phyloP scores from a whole-genome alignment of 2,797 vertebrate genomes.

The Xenentodon cancila region DNA sequence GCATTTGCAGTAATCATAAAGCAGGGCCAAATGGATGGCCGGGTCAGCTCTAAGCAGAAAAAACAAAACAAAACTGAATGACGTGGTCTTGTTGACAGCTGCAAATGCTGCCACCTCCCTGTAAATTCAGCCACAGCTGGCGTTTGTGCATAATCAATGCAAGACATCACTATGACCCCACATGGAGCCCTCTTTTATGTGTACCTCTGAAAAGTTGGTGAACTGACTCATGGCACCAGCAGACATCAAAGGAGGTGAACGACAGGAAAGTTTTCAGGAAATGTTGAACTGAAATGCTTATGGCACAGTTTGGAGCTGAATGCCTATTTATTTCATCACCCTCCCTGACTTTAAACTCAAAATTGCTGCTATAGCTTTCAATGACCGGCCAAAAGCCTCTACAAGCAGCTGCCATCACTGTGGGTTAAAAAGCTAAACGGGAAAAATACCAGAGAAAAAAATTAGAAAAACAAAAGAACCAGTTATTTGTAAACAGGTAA shows the following conservation, averaged over 20 bases:
- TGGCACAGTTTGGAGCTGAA: conserved; percentile 62
- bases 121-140: conserved; percentile 76
- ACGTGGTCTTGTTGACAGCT: conserved; percentile 80
- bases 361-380: conserved; percentile 31
- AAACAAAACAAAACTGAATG: conserved; percentile 24
- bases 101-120: conserved; percentile 73
- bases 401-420: neutral
- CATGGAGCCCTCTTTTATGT: conserved; percentile 59
- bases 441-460: too few relatives aligned
- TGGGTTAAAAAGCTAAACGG: too few relatives aligned
- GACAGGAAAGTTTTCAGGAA: too few relatives aligned
- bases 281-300: conserved; percentile 4
- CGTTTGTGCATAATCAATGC: conserved; percentile 77
- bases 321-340: conserved; percentile 68
- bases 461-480: too few relatives aligned
- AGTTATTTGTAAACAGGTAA: too few relatives aligned
- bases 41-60: conserved; percentile 61
- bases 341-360: conserved; percentile 50
- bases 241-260: too few relatives aligned
- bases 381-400: conserved; percentile 17
- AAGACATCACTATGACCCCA: conserved; percentile 68
- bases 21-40: conserved; percentile 85
- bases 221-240: conserved; percentile 45
- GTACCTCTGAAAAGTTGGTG: conserved; percentile 88
- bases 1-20: conserved; percentile 88